Conservation (phyloP, 2,113 vertebrate species). For the Lophotis ruficrista region DNA sequence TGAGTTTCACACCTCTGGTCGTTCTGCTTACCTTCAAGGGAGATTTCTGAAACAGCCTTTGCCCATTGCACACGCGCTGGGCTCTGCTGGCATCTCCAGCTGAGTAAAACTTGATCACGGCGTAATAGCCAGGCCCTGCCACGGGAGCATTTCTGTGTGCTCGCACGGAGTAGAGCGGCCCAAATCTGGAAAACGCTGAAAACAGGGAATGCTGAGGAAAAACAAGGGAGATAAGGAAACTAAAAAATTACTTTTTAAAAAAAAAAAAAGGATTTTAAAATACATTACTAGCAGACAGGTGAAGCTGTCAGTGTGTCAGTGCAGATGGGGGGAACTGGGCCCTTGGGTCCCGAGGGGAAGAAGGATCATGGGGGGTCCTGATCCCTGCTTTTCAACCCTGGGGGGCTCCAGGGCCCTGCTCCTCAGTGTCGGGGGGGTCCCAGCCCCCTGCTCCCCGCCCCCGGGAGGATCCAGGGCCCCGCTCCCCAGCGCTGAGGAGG, state of each 20-base stretch:
- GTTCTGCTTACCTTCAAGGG: slow-evolving; percentile 76
- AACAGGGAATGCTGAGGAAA: slow-evolving; percentile 63
- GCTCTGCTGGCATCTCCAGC: slow-evolving; percentile 76
- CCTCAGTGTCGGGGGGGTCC: too few species aligned
- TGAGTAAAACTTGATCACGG: slow-evolving; percentile 82
- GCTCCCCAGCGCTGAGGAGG: background rate
- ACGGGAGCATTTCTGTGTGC: slow-evolving; percentile 68
- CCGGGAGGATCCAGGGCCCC: too few species aligned
- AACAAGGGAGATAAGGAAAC: background rate
- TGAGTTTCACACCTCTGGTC: rapidly evolving
- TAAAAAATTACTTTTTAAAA: background rate
- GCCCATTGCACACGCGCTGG: slow-evolving; percentile 65
- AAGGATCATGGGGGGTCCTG: too few species aligned
- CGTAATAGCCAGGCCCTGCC: slow-evolving; percentile 74
- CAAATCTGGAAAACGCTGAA: slow-evolving; percentile 76
- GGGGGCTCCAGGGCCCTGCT: too few species aligned
- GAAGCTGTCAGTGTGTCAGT: background rate
- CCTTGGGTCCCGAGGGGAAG: too few species aligned
- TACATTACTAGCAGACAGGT: background rate
- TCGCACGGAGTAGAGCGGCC: slow-evolving; percentile 79
- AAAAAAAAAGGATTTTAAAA: background rate
- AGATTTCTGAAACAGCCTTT: slow-evolving; percentile 73
- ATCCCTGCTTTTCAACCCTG: too few species aligned
- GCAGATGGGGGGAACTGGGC: too few species aligned
- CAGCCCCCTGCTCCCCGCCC: too few species aligned